phyloP scores from a whole-genome alignment of 2,113 vertebrate genomes.

The Paedocypris sp. region DNA sequence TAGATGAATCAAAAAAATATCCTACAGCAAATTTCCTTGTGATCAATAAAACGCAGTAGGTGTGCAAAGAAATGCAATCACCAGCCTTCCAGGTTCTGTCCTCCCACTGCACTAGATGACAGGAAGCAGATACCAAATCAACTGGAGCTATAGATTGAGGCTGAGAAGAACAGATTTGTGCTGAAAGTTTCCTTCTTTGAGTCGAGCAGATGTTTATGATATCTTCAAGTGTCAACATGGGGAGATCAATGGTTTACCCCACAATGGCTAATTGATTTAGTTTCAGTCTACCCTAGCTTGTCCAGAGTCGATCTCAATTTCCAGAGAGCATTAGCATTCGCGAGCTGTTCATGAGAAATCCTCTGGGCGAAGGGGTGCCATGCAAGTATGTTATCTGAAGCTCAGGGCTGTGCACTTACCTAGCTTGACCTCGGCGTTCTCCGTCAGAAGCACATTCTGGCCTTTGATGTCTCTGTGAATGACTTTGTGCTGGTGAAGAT shows the following conservation, averaged over 20 bases:
- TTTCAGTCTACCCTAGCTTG: slow-evolving; percentile 26
- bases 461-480: slow-evolving; percentile 92
- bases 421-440: slow-evolving; percentile 83
- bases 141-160: not conserved
- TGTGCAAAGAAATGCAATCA: too few relatives aligned
- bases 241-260: slow-evolving; percentile 13
- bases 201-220: not conserved
- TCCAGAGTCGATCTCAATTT: slow-evolving; percentile 23
- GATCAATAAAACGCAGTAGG: too few relatives aligned
- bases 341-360: not conserved
- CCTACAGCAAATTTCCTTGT: too few relatives aligned
- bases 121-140: not conserved
- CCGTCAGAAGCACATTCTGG: slow-evolving; percentile 82
- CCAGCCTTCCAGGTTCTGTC: too few relatives aligned
- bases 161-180: not conserved
- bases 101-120: not conserved
- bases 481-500: slow-evolving; percentile 84
- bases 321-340: not conserved
- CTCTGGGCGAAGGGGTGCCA: not conserved
- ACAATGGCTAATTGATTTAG: slow-evolving; percentile 22
- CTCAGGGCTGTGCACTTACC: slow-evolving; percentile 55
- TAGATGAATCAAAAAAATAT: too few relatives aligned
- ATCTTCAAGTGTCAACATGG: not conserved
- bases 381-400: not conserved
- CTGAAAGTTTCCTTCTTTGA: not conserved